Evolutionary conservation across 2,888 invertebrate species (phyloP), one percentile per base, ranked within the genome.

Genomic region (Caenorhabditis zanzibari): DNA sequence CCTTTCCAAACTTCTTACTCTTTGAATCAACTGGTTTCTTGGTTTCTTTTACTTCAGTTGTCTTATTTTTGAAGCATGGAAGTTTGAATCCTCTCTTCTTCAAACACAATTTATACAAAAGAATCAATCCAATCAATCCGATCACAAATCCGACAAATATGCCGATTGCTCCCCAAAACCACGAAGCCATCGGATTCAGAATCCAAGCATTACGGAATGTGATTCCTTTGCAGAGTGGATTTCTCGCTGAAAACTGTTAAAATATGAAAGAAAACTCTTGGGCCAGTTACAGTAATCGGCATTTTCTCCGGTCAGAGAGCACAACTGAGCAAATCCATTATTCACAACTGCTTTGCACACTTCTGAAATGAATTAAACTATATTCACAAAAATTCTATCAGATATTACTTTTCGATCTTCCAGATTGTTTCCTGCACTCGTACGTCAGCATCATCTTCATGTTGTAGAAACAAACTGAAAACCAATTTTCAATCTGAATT

Each of bases 21-120:
- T 58, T 58, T 10, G n/a, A 19, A n/a, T 32, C 10, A 54, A 12
- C 22, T 22, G 35, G 6, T 22, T 59, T 59, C 38, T n/a, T 59
- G 19, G 19, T 38, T 19, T 59, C 22, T 26, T 54, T 54, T 26
- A 26, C 24, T 14, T 26, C 54, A 14, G 19, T 24, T 4, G 59
- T 35, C 38, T 35, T 59, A 19, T 59, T 59, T 22, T 19, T 59
- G 4, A 19, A 47, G 47, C 19, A 59, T n/a, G 56, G 56, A 14
- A 58, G 16, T n/a, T 26, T 58, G 56, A 58, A 58, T 58, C 56
- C 56, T 58, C 35, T 59, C 22, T 59, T 59, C 59, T 59, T 59
- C 59, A 59, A 38, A 12, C 59, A 59, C 59, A 59, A 19, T 7
- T 38, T 59, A 38, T 59, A 59, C 7, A 59, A 38, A 38, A 59